Evolutionary conservation across 2,888 invertebrate genomes (phyloP).

Genomic region (Pedicia rivosa): DNA sequence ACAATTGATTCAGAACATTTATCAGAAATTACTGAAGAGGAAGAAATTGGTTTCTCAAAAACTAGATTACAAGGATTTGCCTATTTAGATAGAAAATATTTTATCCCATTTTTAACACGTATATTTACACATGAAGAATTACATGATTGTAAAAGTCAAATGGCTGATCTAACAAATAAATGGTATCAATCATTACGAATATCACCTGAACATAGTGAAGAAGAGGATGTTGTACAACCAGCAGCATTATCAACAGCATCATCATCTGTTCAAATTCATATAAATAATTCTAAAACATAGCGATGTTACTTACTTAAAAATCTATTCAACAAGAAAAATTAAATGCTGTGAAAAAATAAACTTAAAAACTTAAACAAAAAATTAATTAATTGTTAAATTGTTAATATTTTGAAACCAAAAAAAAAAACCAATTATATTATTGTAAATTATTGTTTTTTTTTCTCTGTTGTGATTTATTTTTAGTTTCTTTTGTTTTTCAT

Average conservation of each 20-base stretch:
- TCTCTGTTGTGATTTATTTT: too few relatives aligned
- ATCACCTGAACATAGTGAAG: slow-evolving; percentile 73
- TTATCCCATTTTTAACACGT: slow-evolving; percentile 92
- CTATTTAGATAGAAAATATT: slow-evolving; percentile 79
- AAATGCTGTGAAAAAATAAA: too few relatives aligned
- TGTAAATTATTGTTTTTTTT: too few relatives aligned
- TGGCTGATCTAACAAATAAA: slow-evolving; percentile 90
- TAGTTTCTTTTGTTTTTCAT: too few relatives aligned
- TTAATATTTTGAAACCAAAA: too few relatives aligned
- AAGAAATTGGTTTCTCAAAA: slow-evolving; percentile 70
- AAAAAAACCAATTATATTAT: too few relatives aligned
- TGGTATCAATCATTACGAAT: slow-evolving; percentile 95
- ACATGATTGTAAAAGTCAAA: slow-evolving; percentile 90
- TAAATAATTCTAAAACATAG: slow-evolving; percentile 1
- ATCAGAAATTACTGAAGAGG: slow-evolving; percentile 83
- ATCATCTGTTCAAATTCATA: not conserved
- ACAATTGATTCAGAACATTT: slow-evolving; percentile 86
- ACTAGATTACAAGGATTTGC: slow-evolving; percentile 75
- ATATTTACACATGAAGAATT: slow-evolving; percentile 89
- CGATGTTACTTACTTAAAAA: too few relatives aligned
- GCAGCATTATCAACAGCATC: slow-evolving; percentile 2
- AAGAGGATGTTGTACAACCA: slow-evolving; percentile 37
- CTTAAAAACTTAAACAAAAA: too few relatives aligned
- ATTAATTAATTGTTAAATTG: too few relatives aligned
- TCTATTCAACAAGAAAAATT: too few relatives aligned